Conservation (phyloP, 2,113 vertebrate genomes). For the Serilophus lunatus region DNA sequence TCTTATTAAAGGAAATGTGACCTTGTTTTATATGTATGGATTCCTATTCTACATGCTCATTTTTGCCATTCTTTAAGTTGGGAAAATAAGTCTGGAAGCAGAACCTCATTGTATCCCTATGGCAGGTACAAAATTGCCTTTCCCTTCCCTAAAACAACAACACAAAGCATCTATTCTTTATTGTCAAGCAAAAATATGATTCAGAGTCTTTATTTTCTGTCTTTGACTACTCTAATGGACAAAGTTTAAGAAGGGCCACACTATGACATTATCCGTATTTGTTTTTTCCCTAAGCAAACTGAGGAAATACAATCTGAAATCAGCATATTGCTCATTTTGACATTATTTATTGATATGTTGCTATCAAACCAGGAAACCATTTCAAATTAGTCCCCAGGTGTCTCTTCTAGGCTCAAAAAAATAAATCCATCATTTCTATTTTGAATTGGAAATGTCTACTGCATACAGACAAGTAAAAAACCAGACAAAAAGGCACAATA, state of each 20-base stretch:
- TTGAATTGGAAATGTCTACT: not conserved
- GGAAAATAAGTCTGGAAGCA: not conserved
- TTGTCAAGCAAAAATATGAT: not conserved
- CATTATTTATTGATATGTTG: not conserved
- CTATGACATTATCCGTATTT: not conserved
- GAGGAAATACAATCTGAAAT: not conserved
- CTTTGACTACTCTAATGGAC: not conserved
- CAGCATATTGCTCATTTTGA: not conserved
- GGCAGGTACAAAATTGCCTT: not conserved
- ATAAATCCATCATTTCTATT: not conserved
- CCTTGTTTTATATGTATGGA: not conserved
- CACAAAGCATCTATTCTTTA: not conserved
- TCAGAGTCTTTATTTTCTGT: not conserved
- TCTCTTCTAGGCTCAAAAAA: not conserved
- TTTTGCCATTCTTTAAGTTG: not conserved
- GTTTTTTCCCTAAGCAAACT: not conserved
- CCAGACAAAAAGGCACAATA: not conserved
- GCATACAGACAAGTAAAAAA: not conserved
- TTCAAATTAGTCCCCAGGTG: not conserved
- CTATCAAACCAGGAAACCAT: not conserved
- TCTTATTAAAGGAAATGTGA: not conserved
- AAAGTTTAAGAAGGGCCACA: not conserved
- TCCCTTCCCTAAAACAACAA: not conserved
- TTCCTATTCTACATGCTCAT: not conserved
- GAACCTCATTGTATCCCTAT: not conserved